Evolutionary conservation across 2,113 vertebrate species (phyloP).

Genomic region (Zosterops japonicus): DNA sequence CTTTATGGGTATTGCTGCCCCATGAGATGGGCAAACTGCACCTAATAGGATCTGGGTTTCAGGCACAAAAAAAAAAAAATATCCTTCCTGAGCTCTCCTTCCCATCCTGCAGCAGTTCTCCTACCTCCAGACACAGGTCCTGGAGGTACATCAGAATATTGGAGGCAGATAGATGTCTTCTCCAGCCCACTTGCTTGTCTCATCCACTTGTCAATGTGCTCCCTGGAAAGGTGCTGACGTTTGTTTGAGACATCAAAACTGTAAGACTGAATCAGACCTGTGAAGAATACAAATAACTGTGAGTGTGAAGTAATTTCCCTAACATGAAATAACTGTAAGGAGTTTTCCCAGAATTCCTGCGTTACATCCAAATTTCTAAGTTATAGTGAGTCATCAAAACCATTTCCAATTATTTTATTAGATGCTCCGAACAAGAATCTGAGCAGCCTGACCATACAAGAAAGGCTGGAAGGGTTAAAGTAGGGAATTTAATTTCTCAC

Average conservation of each 20-base stretch:
- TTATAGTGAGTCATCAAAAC: background rate
- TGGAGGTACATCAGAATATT: background rate
- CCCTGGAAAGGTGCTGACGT: slow-evolving; percentile 15
- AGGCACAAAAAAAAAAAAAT: background rate
- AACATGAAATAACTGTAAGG: background rate
- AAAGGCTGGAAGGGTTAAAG: background rate
- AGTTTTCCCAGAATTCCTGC: background rate
- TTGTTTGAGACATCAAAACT: background rate
- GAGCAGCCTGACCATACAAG: background rate
- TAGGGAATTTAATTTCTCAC: background rate
- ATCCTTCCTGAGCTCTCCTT: background rate
- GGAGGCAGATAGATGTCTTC: background rate
- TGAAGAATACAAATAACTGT: slow-evolving; percentile 26
- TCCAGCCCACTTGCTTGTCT: slow-evolving; percentile 12
- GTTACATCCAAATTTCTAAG: background rate
- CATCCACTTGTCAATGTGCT: background rate
- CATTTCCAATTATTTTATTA: background rate
- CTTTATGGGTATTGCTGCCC: background rate
- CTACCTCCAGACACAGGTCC: background rate
- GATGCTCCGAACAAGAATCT: background rate
- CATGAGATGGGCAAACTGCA: background rate
- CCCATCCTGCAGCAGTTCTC: background rate
- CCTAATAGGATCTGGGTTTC: too few species aligned
- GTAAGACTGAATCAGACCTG: slow-evolving; percentile 27
- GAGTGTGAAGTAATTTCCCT: slow-evolving; percentile 7